Conservation (phyloP, 1,140 invertebrate species). For the Drosophila simulans region DNA sequence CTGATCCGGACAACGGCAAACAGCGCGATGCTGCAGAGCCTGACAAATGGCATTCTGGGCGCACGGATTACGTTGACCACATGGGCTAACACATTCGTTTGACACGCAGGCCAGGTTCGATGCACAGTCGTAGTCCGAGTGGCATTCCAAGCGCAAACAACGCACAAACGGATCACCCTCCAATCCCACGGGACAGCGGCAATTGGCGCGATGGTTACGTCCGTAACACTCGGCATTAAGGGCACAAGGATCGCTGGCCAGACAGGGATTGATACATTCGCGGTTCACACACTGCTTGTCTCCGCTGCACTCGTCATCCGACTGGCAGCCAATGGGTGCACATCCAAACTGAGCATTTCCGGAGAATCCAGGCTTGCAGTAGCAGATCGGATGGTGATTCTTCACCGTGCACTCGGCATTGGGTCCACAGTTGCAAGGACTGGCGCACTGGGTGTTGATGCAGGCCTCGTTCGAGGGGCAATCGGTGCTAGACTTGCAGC, state of each 20-base stretch:
- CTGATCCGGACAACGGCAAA: slow-evolving; percentile 91
- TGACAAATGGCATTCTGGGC: slow-evolving; percentile 92
- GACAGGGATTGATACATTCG: slow-evolving; percentile 92
- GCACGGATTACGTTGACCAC: slow-evolving; percentile 88
- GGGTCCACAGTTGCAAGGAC: slow-evolving; percentile 93
- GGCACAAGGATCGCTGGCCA: slow-evolving; percentile 91
- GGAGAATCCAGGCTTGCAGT: slow-evolving; percentile 90
- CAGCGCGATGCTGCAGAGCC: slow-evolving; percentile 90
- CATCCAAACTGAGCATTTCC: slow-evolving; percentile 94
- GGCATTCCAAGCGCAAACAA: slow-evolving; percentile 93
- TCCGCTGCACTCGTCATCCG: slow-evolving; percentile 91
- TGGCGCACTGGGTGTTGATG: slow-evolving; percentile 90
- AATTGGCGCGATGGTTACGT: slow-evolving; percentile 90
- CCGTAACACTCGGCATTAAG: slow-evolving; percentile 93
- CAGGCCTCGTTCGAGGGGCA: slow-evolving; percentile 92
- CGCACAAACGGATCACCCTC: slow-evolving; percentile 91
- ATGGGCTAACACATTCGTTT: slow-evolving; percentile 91
- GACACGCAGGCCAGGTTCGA: slow-evolving; percentile 89
- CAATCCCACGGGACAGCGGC: slow-evolving; percentile 89
- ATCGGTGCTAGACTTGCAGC: slow-evolving; percentile 91
- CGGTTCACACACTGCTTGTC: slow-evolving; percentile 93
- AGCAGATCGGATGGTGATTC: slow-evolving; percentile 93
- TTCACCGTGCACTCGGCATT: slow-evolving; percentile 92
- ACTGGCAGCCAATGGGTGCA: slow-evolving; percentile 91
- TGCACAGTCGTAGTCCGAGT: slow-evolving; percentile 90